Evolutionary conservation across 2,113 vertebrate species (phyloP).

Genomic region (Micronisus gabar): DNA sequence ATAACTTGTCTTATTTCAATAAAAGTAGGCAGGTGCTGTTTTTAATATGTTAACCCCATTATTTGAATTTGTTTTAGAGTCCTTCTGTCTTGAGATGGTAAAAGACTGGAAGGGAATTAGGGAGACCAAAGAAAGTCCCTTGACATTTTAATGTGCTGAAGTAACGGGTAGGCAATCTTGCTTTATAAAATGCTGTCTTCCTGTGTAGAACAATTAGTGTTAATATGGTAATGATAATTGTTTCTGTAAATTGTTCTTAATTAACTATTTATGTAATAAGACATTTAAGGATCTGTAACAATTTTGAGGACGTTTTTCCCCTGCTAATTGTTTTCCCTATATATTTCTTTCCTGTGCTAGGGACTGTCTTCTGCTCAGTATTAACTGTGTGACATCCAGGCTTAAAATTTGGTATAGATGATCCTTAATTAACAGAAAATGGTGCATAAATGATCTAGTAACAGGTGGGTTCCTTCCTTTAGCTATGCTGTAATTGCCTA

Average conservation of each 20-base stretch:
- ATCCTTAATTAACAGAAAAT: conserved; percentile 23
- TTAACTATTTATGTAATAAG: conserved; percentile 63
- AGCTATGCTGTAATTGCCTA: not conserved
- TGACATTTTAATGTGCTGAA: not conserved
- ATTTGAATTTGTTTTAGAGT: not conserved
- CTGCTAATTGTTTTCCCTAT: conserved; percentile 21
- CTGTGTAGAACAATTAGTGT: conserved; percentile 52
- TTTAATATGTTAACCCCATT: not conserved
- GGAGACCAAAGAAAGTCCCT: conserved; percentile 10
- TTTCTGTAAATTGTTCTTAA: conserved; percentile 65
- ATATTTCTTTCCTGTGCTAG: not conserved
- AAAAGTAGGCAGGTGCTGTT: not conserved
- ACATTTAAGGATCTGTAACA: conserved; percentile 40
- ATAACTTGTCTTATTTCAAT: not conserved
- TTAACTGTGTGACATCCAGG: conserved; percentile 2
- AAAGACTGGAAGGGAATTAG: conserved; percentile 12
- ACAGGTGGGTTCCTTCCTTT: not conserved
- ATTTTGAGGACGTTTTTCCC: not conserved
- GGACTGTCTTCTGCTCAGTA: not conserved
- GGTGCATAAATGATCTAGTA: not conserved
- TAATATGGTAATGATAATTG: conserved; percentile 56
- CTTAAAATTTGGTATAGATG: not conserved
- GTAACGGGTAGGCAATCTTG: not conserved
- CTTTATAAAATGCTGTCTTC: conserved; percentile 29
- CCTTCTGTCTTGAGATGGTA: not conserved